Percentiles rank a stretch among this genome's conserved stretches.
These are phyloP conservation scores for Zaprionus inermis DNA, from an alignment of 1,140 invertebrate genomes.

Conservation along the genomic window DNA sequence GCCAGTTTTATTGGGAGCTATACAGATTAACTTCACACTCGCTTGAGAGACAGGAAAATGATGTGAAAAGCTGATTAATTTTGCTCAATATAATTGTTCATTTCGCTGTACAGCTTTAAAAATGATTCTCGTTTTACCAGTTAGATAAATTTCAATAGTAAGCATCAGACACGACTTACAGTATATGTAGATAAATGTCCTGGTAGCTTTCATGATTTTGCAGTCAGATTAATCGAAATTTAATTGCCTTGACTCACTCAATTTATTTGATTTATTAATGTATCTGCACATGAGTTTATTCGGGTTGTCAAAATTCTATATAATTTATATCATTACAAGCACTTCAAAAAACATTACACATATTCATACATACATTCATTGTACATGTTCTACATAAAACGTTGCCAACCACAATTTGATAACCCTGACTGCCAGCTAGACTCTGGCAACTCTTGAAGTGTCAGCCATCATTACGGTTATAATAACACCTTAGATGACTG, in stretches of 20 bases:
- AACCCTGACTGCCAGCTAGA: neutral
- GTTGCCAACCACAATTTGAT: neutral
- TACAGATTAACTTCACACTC: neutral
- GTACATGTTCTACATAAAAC: neutral
- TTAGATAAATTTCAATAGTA: no score
- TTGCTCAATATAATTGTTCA: no score
- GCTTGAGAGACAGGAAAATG: neutral
- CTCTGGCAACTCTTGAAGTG: constrained; percentile 25
- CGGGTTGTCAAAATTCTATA: no score
- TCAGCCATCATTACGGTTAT: constrained; percentile 3
- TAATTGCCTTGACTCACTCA: no score
- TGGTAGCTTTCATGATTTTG: no score
- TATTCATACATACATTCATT: neutral
- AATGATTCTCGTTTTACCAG: no score
- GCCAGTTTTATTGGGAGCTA: neutral
- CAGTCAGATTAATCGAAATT: neutral
- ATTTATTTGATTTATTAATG: no score
- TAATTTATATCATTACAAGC: neutral
- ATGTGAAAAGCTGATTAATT: no score
- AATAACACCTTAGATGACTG: constrained; percentile 6
- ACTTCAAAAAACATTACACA: neutral
- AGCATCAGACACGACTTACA: no score
- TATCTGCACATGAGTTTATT: no score
- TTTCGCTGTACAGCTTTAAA: no score
- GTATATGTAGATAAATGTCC: no score